These are phyloP conservation scores for Cephus rjabovi DNA, from an alignment of 2,888 invertebrate species.

Conservation along the genomic window DNA sequence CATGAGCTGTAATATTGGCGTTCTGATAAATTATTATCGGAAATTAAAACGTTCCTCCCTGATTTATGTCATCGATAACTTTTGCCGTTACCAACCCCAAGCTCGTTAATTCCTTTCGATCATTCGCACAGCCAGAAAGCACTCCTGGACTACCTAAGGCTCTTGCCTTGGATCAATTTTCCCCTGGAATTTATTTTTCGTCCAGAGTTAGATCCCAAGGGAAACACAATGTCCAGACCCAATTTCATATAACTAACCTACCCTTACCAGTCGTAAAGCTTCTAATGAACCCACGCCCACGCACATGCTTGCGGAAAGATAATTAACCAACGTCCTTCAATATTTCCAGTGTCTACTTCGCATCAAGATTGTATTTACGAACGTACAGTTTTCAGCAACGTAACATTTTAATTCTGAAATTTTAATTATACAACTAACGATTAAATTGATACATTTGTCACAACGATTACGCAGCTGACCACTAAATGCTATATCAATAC, in stretches of 20 bases:
- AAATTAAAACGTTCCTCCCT: slow-evolving; percentile 34
- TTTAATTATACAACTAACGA: neutral
- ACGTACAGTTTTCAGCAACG: too few relatives aligned
- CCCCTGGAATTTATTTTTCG: neutral
- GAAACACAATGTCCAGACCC: neutral
- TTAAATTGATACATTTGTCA: neutral
- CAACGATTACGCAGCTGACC: neutral
- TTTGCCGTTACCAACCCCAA: slow-evolving; percentile 6
- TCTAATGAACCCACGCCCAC: neutral
- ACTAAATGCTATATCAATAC: neutral
- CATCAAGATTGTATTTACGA: neutral
- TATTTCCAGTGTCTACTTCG: neutral
- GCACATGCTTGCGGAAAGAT: neutral
- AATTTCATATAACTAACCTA: neutral
- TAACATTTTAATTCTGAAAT: too few relatives aligned
- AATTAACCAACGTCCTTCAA: neutral
- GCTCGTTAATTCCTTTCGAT: neutral
- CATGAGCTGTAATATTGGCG: neutral
- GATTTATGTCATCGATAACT: slow-evolving; percentile 35
- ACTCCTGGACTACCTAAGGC: neutral
- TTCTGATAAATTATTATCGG: slow-evolving; percentile 34
- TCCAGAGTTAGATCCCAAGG: neutral
- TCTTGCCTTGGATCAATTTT: neutral
- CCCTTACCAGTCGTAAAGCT: neutral
- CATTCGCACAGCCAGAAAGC: neutral